Percentiles rank a stretch among this genome's conserved stretches.
Conservation (phyloP, 2,113 vertebrate species). For the Pteruthius melanotis region DNA sequence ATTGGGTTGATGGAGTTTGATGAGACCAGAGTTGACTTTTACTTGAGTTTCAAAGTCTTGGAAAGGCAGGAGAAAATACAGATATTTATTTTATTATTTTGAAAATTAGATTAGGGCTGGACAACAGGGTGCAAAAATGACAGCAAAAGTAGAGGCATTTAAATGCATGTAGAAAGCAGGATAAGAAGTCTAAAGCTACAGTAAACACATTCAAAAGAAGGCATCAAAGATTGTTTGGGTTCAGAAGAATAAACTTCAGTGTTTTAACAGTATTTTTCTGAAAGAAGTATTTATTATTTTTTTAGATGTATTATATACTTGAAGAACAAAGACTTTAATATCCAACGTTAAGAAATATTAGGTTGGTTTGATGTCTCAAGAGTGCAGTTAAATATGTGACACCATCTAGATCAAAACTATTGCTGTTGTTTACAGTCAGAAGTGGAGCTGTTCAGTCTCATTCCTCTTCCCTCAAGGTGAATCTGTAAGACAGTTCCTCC, state of each 20-base stretch:
- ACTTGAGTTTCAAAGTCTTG: not conserved
- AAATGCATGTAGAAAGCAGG: not conserved
- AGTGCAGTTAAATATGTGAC: not conserved
- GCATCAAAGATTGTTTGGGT: not conserved
- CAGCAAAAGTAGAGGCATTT: not conserved
- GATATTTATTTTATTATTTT: not conserved
- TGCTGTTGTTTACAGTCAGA: not conserved
- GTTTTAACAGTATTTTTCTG: not conserved
- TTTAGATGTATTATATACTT: not conserved
- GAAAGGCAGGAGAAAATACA: not conserved
- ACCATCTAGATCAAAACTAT: not conserved
- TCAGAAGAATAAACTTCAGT: not conserved
- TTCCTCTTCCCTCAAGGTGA: not conserved
- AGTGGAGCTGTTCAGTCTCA: not conserved
- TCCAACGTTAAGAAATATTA: not conserved
- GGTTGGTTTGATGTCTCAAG: not conserved
- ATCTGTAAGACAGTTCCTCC: not conserved
- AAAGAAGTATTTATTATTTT: not conserved
- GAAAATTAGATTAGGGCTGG: not conserved
- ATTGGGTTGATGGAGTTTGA: not conserved
- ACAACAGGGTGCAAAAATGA: not conserved
- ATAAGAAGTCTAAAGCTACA: not conserved
- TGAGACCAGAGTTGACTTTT: not conserved
- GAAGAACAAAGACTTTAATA: not conserved
- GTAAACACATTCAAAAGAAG: not conserved